Conservation (phyloP, 2,888 invertebrate genomes). For the Rhagium mordax region DNA sequence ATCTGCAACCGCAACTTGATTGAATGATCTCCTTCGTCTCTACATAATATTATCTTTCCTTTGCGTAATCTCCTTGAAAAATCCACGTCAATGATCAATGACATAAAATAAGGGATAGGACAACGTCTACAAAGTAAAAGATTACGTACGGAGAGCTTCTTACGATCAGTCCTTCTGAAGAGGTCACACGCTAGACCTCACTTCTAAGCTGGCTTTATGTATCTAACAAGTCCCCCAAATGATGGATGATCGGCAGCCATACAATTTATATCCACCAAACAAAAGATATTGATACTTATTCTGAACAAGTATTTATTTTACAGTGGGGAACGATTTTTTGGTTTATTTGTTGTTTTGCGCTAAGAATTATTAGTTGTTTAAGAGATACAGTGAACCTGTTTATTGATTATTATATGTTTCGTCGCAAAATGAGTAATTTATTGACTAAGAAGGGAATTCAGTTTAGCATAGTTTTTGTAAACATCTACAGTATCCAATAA, state of each 20-base stretch:
- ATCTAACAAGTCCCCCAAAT: slow-evolving; percentile 35
- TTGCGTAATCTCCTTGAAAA: slow-evolving; percentile 19
- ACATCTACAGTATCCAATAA: no score
- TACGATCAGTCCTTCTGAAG: slow-evolving; percentile 30
- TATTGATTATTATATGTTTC: no score
- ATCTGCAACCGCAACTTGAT: background rate
- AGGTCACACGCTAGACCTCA: slow-evolving; percentile 34
- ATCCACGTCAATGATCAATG: slow-evolving; percentile 27
- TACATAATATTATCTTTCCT: slow-evolving; percentile 11
- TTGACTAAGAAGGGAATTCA: no score
- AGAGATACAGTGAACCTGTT: no score
- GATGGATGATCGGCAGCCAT: slow-evolving; percentile 49
- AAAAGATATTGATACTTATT: slow-evolving; percentile 25
- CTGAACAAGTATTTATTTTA: slow-evolving; percentile 17
- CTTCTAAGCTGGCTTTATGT: slow-evolving; percentile 44
- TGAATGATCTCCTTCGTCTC: background rate
- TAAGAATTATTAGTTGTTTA: no score
- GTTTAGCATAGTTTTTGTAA: no score
- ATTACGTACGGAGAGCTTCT: slow-evolving; percentile 40
- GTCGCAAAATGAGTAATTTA: no score
- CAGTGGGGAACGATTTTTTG: background rate
- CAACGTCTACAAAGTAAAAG: slow-evolving; percentile 41
- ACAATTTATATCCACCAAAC: slow-evolving; percentile 45
- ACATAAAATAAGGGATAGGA: slow-evolving; percentile 41
- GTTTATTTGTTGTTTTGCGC: background rate